Evolutionary conservation across 37 sponge, comb jelly and placozoan genomes (phyloP), one percentile per base, ranked within the genome.

Genomic region (Ephydatia muelleri): DNA sequence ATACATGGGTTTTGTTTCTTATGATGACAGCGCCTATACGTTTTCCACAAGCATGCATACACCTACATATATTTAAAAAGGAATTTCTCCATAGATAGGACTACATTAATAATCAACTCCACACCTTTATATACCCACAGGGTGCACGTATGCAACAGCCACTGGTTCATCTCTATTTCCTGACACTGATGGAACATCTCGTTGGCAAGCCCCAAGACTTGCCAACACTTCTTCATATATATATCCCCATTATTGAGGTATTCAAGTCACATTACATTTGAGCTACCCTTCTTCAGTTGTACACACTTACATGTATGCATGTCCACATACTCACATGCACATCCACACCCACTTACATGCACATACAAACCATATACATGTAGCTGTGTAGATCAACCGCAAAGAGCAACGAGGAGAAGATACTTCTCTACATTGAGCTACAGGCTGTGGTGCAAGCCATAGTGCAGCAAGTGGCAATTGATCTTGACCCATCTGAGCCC

Each of bases 391-490:
- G 8, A 4, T 27, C 48, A 8, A 30, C 30, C 21, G 6, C 78
- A 11, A 43, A 5, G 28, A 27, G 57, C 9, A 3, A 26, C 38
- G 37, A 40, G 19, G 80, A 76, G 25, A 76, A 31, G 80, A 48
- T 85, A 1, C 39, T 91, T 25, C 73, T 87, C 12, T 84, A 87
- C 23, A 87, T 91, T 67, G 92, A 91, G 49, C 77, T 67, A 65
- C 92, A 91, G 78, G 92, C 92, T 47, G 79, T 88, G 28, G 23
- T 87, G 12, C 92, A 91, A 72, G 66, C 77, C n/a, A 35, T 84
- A 25, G 66, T 88, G 27, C 29, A 48, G 64, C 67, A 78, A 64
- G 43, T 34, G 25, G 84, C 90, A 78, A n/a, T 47, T 38, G 23
- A 43, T n/a, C 40, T 80, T 26, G 28, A 68, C 26, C 43, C 43